Conservation (phyloP, 2,888 invertebrate species). For the Stenichneumon culpator region DNA sequence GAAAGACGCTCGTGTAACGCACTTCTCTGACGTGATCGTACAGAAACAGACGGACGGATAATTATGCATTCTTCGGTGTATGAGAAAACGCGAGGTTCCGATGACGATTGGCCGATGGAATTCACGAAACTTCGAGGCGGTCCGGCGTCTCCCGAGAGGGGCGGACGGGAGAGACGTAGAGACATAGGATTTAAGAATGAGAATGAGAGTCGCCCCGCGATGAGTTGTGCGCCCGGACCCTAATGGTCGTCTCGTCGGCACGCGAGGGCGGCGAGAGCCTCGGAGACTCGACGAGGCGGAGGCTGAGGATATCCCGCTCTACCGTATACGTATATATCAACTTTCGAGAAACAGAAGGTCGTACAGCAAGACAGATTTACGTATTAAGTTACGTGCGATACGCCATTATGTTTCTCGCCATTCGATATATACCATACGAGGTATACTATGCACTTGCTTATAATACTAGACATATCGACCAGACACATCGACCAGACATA, state of each 20-base stretch:
- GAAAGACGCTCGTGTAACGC: neutral
- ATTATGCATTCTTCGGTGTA: constrained; percentile 7
- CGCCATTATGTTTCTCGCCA: too few species aligned
- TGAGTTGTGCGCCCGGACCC: constrained; percentile 68
- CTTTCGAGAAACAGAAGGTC: too few species aligned
- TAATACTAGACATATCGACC: constrained; percentile 6
- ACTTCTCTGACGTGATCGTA: neutral
- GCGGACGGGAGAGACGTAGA: neutral
- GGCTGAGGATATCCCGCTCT: constrained; percentile 19
- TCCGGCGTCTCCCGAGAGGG: constrained; percentile 32
- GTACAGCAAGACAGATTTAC: too few species aligned
- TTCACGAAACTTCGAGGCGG: constrained; percentile 61
- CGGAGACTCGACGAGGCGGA: constrained; percentile 57
- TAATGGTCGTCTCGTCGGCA: constrained; percentile 71
- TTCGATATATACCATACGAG: too few species aligned
- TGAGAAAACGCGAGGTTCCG: constrained; percentile 45
- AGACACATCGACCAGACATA: too few species aligned
- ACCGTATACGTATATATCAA: neutral
- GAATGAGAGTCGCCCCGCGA: constrained; percentile 48
- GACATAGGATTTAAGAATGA: constrained; percentile 32
- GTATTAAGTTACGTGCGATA: too few species aligned
- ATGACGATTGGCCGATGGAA: constrained; percentile 60
- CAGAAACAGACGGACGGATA: neutral
- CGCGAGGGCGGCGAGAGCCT: constrained; percentile 67
- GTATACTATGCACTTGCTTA: constrained; percentile 23